Base-by-base conservation (phyloP, 2,113 vertebrate genomes). In the Sceloporus tristichus region DNA sequence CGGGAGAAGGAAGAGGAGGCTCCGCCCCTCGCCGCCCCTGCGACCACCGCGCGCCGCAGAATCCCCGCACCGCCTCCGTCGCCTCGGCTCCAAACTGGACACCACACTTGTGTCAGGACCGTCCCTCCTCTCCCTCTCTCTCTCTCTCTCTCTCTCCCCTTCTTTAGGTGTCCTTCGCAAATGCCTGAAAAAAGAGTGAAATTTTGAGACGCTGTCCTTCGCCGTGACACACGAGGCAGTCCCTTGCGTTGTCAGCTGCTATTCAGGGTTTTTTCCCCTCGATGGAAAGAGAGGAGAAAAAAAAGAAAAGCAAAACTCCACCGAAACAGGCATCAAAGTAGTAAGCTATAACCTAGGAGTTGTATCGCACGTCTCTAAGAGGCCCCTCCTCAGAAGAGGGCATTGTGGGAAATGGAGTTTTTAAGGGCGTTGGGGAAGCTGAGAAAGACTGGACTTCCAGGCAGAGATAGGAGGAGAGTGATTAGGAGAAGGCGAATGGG, bases 351-450 rank as follows among this genome's bases (percentile, higher is more conserved):
- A 54, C 80, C 56, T 9, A 83, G 68, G n/a, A 90, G 88, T 86
- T 85, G 18, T 0, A 8, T 3, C 23, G 65, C 6, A 48, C 77
- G 13, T n/a, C 9, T 5, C 75, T 3, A 53, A 29, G 56, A 48
- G 48, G 5, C 48, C 48, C 6, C 3, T 9, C 19, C 59, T 4
- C n/a, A 7, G 16, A 87, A 73, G 74, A 38, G 38, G 62, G 95
- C 82, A 76, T 29, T 29, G 8, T 82, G 95, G 96, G 92, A 85
- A 1, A 11, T 91, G 94, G 95, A 96, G 95, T 96, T 38, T 77
- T 0, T 66, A 62, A 62, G 59, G 18, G 14, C 2, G 56, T 5
- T 48, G 48, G 48, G 4, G 7, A 48, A 48, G 48, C 48, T 48
- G 48, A 34, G 34, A 34, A 34, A 34, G 34, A 34, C 34, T 34